Base-by-base conservation (phyloP, 2,888 invertebrate species). In the Eustalomyia histrio region DNA sequence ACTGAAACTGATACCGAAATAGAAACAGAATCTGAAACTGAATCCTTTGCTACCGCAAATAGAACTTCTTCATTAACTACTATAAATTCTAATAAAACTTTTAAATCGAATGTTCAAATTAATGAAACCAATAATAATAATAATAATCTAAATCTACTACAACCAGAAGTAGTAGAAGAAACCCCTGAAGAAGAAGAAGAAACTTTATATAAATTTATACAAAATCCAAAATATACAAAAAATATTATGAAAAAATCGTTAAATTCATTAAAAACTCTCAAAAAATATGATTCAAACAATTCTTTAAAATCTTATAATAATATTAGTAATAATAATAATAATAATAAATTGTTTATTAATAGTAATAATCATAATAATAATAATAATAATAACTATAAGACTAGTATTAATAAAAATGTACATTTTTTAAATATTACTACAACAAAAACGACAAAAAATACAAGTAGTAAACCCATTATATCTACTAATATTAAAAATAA, bases 381-480 rank as follows among this genome's bases (percentile, higher is more conserved):
- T 72, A 79, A 82, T 74, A 83, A 76, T 68, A 55, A 68, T 83
- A 74, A 73, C 18, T 17, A 64, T 82, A 83, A 82, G 82, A 69
- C 68, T 79, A 82, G 74, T 79, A 76, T 80, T 83, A 83, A 76
- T 76, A 82, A 79, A 79, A 82, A 76, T 79, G 79, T 82, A 82
- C 52, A 82, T 82, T 82, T 79, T 79, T 69, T 76, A 76, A 73
- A 79, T 61, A 69, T 53, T 76, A 79, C 76, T 65, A 76, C 61
- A 52, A 50, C 53, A 71, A 78, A 76, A 35, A 35, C 35, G 61
- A 67, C 52, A 71, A 75, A n/a, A 74, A 69, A 6, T 29, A 29
- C 29, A 29, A 29, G 29, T 29, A 29, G 29, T 29, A 58, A 65
- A 78, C 55, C 58, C 60, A 60, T 17, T 29, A 67, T 67, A 55